Evolutionary conservation across 2,113 vertebrate species (phyloP), one percentile per base, ranked within the genome.

Genomic region (Siniperca knerii): DNA sequence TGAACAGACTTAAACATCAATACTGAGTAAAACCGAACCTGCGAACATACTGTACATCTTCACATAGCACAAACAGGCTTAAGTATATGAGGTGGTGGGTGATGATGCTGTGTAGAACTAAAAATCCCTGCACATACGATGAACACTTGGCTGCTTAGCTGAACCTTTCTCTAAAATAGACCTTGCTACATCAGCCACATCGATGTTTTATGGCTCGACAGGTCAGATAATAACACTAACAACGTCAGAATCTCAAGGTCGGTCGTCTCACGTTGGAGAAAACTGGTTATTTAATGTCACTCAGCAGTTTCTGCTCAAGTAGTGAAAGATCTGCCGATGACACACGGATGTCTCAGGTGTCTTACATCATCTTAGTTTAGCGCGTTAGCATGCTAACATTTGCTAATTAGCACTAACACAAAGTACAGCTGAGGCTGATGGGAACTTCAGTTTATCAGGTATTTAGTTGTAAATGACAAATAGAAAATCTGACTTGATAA

Each of bases 211-310:
- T 50, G 16, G 44, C 50, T 50, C 44, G 20, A 15, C 67, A 50
- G 66, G 66, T 68, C 15, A 11, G 44, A 69, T 48, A 68, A 68
- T 29, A 29, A 29, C 20, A 66, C 20, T n/a, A 44, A n/a, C 15
- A 67, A 67, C 65, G 10, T 66, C 64, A 44, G 20, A 44, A 15
- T 66, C 40, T 15, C 65, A 67, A 46, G 65, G 65, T 35, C 60
- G 4, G 29, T 4, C 16, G 1, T 8, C 6, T 33, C 29, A 21
- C 61, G 35, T 8, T 65, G 20, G 61, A 40, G 40, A 40, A 23
- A 2, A 20, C 29, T 15, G n/a, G 11, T 62, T 18, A 33, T 4
- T 62, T 35, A 20, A 37, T 64, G 33, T 20, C 61, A 37, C 18
- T 57, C 61, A 64, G 35, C 61, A 62, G 15, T 20, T 62, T 33